A percentile compares a stretch with the other conserved stretches of the same genome.
These are phyloP conservation scores for Lasiurus cinereus DNA, from an alignment of 2,113 vertebrate species.

Conservation along the genomic window DNA sequence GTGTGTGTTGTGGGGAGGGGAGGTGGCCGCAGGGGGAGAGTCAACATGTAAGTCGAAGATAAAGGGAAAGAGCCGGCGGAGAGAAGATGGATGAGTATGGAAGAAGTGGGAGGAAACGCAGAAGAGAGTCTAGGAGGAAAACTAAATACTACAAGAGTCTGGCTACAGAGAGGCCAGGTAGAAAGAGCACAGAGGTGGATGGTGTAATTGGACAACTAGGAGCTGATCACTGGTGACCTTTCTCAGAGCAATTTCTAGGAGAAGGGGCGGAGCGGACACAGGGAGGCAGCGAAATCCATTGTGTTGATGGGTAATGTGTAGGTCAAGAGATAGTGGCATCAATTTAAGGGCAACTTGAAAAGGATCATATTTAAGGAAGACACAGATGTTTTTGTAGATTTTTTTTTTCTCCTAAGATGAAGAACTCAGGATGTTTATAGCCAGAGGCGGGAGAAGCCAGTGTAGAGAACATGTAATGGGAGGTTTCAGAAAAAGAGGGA, in stretches of 20 bases:
- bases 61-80: neutral
- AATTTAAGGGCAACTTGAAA: constrained; percentile 35
- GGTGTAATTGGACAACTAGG: neutral
- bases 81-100: neutral
- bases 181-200: neutral
- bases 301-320: neutral
- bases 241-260: neutral
- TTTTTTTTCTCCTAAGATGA: constrained; percentile 57
- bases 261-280: neutral
- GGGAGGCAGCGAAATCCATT: neutral
- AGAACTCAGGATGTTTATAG: constrained; percentile 54
- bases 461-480: constrained; percentile 46
- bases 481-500: constrained; percentile 69
- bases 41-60: neutral
- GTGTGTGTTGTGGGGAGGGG: no score
- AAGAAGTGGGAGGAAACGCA: neutral
- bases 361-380: constrained; percentile 51
- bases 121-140: neutral
- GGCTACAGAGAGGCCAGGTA: neutral
- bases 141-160: neutral
- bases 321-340: constrained; percentile 13
- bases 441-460: constrained; percentile 49
- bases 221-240: neutral
- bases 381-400: constrained; percentile 1
- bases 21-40: neutral